Evolutionary conservation across 2,888 invertebrate species (phyloP), one percentile per base, ranked within the genome.

Genomic region (Actias luna): DNA sequence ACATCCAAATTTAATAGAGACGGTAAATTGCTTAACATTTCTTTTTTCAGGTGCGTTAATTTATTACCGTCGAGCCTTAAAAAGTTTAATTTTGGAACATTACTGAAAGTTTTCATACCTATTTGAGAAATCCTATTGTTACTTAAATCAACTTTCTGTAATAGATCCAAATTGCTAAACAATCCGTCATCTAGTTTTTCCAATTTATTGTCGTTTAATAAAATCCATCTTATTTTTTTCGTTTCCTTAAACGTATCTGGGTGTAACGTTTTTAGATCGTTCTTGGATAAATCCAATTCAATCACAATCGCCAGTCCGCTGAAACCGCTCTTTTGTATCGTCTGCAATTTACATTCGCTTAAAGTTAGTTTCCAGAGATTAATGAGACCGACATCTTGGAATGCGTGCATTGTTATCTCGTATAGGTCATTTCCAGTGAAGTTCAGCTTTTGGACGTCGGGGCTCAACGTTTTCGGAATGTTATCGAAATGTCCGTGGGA

Each of bases 311-410:
- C 94, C 35, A 98, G 93, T 3, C 95, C 95, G 71, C 94, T 94
- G 72, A 98, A 95, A 1, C 97, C 96, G 70, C 95, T 94, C 64
- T 94, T 94, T 77, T 96, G 94, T n/a, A 98, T 93, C 25, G 94
- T 93, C 67, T 94, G 93, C 60, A 98, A 93, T 66, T 95, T 94
- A 84, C 97, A 97, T 76, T 96, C 95, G 72, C 93, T 94, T 64
- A 98, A 86, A 69, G 94, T 94, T 42, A 98, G 92, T 81, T 97
- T 97, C 83, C 98, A 98, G 52, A 98, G 89, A 84, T 98, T 97
- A 64, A 95, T 94, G 35, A 98, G 88, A 18, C 95, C 94, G 10
- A 95, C 95, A 33, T 93, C 89, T 63, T 93, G 90, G 79, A 98
- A 97, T 7, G 95, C 96, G 64, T 95, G 93, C 66, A 94, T 91